phyloP scores from a whole-genome alignment of 1,140 invertebrate species.

The Augochlora pura region DNA sequence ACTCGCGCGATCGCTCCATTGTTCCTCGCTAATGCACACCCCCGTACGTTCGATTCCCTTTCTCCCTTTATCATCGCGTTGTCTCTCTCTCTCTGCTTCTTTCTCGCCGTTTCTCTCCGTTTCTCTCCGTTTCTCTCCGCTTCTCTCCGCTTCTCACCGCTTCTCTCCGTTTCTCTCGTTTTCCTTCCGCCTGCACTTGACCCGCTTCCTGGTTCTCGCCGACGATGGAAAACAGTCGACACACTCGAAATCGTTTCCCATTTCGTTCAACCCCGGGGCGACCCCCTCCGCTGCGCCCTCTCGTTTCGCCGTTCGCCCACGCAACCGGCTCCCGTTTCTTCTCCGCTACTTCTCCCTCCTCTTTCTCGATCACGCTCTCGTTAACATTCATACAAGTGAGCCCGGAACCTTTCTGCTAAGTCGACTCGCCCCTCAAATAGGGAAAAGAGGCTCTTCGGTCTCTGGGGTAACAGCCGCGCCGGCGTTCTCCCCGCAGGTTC shows the following conservation, averaged over 20 bases:
- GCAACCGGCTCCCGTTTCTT: background rate
- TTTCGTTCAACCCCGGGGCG: background rate
- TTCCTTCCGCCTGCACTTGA: slow-evolving; percentile 42
- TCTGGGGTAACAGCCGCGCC: slow-evolving; percentile 51
- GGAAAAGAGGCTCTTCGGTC: slow-evolving; percentile 53
- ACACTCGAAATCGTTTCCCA: slow-evolving; percentile 54
- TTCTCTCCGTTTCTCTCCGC: slow-evolving; percentile 12
- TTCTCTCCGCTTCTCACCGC: slow-evolving; percentile 13
- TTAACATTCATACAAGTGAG: slow-evolving; percentile 62
- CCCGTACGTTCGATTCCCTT: slow-evolving; percentile 12
- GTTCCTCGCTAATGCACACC: slow-evolving; percentile 54
- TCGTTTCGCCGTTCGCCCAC: background rate
- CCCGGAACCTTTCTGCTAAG: slow-evolving; percentile 55
- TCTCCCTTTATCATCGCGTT: background rate
- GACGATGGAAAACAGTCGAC: slow-evolving; percentile 41
- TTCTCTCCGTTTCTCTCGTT: slow-evolving; percentile 3
- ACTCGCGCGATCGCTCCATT: slow-evolving; percentile 56
- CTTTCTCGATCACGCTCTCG: slow-evolving; percentile 58
- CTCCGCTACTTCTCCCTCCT: background rate
- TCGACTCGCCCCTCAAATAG: slow-evolving; percentile 54
- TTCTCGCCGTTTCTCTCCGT: background rate
- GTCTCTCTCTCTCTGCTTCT: background rate
- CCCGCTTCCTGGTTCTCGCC: slow-evolving; percentile 35
- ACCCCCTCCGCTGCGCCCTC: background rate
- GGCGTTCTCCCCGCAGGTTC: slow-evolving; percentile 22